Percentiles rank a stretch among this genome's conserved stretches.
Evolutionary conservation across 2,113 vertebrate species (phyloP).

Genomic region (Corythornis cristatus): DNA sequence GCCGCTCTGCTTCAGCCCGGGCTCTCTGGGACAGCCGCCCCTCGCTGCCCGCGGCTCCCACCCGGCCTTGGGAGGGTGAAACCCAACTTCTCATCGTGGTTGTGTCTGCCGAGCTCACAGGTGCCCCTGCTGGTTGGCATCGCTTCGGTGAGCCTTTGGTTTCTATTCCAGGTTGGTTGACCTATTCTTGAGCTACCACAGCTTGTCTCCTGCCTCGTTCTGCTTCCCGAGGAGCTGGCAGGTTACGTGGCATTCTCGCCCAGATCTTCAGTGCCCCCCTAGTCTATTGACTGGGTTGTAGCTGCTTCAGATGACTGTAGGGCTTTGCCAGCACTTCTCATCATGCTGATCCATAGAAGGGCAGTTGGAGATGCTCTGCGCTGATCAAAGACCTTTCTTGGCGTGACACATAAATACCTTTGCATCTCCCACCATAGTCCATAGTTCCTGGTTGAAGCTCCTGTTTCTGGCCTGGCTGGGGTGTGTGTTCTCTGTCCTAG

Average conservation of each 20-base stretch:
- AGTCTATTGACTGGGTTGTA: neutral
- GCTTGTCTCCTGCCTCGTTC: neutral
- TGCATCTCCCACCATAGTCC: neutral
- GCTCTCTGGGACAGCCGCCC: neutral
- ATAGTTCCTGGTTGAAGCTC: neutral
- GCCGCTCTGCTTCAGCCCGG: neutral
- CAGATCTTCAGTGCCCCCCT: neutral
- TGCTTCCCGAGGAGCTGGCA: neutral
- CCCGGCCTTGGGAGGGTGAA: neutral
- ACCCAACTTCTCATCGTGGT: neutral
- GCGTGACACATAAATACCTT: neutral
- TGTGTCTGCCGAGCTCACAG: neutral
- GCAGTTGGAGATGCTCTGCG: neutral
- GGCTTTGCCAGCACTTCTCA: neutral
- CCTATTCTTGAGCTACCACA: neutral
- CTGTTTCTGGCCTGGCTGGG: neutral
- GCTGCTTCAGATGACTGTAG: neutral
- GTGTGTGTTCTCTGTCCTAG: neutral
- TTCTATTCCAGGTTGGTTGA: neutral
- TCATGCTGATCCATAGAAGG: neutral
- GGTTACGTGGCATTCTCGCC: neutral
- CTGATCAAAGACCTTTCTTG: neutral
- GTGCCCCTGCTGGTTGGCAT: neutral
- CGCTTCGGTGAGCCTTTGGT: neutral
- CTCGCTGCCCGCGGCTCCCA: no score